Conservation (phyloP, 2,113 vertebrate genomes). For the Malaclemys terrapin region DNA sequence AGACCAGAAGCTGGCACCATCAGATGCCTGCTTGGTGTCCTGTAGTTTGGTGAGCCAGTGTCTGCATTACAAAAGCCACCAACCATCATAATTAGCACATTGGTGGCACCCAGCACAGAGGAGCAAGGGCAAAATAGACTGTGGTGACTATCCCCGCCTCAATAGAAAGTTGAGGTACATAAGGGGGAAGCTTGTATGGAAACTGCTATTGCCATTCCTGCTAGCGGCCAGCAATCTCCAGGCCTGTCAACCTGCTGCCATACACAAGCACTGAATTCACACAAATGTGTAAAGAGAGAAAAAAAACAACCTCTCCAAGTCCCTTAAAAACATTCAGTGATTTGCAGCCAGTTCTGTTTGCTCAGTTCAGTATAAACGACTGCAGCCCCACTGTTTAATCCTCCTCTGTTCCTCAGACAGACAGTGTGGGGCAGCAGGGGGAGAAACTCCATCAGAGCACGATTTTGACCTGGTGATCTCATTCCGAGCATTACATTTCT, state of each 20-base stretch:
- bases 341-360: neutral
- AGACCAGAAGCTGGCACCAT: neutral
- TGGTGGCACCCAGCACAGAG: neutral
- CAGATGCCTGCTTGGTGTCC: neutral
- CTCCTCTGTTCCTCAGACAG: neutral
- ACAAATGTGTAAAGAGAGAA: neutral
- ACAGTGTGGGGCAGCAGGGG: accelerated
- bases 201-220: accelerated
- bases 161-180: neutral
- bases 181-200: neutral
- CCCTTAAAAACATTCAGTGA: neutral
- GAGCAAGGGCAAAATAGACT: neutral
- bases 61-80: neutral
- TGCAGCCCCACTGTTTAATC: constrained; percentile 10
- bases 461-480: constrained; percentile 26
- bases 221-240: neutral
- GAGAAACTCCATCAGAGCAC: neutral
- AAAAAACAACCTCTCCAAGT: neutral
- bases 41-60: neutral
- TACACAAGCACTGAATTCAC: neutral
- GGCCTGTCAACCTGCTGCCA: neutral
- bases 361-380: accelerated
- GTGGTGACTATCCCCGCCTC: neutral
- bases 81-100: neutral
- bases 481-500: neutral